phyloP scores from a whole-genome alignment of 1,140 invertebrate genomes.

The Orchestia grillus region DNA sequence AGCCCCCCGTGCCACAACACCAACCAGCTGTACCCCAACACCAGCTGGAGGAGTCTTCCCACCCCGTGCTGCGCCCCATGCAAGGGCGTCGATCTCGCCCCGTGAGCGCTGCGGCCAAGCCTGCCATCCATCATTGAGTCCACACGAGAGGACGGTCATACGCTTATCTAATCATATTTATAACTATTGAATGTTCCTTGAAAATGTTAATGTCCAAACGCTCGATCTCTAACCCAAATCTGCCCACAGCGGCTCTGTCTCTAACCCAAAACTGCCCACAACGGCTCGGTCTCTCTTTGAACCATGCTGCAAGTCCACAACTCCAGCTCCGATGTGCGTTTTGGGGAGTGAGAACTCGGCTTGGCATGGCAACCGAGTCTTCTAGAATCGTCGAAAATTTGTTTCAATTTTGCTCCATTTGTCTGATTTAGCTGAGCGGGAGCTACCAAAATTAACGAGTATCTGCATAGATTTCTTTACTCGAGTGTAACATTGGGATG shows the following conservation, averaged over 20 bases:
- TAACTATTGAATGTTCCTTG: neutral
- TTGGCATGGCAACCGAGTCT: too few relatives aligned
- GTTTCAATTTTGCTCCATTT: neutral
- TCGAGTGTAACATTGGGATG: neutral
- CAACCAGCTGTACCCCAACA: conserved; percentile 22
- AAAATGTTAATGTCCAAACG: neutral
- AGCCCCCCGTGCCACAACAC: conserved; percentile 40
- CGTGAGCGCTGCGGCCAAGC: neutral
- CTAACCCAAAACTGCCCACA: too few relatives aligned
- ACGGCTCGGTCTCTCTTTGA: neutral
- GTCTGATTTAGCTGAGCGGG: neutral
- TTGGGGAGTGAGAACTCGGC: neutral
- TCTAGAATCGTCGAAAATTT: neutral
- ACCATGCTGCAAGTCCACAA: neutral
- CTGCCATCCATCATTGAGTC: conserved; percentile 13
- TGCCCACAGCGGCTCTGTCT: neutral
- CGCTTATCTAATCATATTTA: neutral
- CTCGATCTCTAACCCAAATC: neutral
- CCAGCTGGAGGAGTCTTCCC: neutral
- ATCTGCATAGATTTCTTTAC: neutral
- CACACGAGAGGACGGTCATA: neutral
- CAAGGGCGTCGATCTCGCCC: conserved; percentile 8
- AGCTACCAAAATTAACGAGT: neutral
- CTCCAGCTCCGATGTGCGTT: neutral
- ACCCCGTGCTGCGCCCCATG: conserved; percentile 25